Percentiles rank a stretch among this genome's conserved stretches.
phyloP scores from a whole-genome alignment of 37 sponge, comb jelly and placozoan genomes.

The Bolinopsis microptera region DNA sequence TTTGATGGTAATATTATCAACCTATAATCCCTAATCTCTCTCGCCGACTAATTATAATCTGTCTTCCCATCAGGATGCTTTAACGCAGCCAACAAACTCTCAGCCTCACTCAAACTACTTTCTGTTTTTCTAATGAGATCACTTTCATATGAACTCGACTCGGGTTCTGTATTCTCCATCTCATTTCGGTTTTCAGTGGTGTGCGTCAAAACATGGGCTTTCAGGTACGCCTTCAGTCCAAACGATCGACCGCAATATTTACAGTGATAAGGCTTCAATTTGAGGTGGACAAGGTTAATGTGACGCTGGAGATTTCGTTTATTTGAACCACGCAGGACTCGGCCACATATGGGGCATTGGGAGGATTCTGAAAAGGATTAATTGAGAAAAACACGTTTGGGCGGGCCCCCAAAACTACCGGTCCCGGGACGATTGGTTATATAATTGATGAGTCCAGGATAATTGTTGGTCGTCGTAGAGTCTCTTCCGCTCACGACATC shows the following conservation, averaged over 20 bases:
- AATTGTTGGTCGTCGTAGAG: neutral
- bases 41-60: neutral
- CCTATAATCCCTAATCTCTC: neutral
- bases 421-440: neutral
- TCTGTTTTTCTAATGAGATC: neutral
- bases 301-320: slow-evolving; percentile 57
- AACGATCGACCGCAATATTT: neutral
- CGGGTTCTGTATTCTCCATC: too few relatives aligned
- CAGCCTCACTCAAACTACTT: neutral
- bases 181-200: too few relatives aligned
- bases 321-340: slow-evolving; percentile 14
- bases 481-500: slow-evolving; percentile 25
- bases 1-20: too few relatives aligned
- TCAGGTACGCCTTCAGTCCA: slow-evolving; percentile 58
- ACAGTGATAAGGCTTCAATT: slow-evolving; percentile 38
- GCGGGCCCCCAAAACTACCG: neutral
- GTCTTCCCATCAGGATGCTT: neutral
- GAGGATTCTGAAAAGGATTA: neutral
- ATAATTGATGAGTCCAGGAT: neutral
- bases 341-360: slow-evolving; percentile 33
- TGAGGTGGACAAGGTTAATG: slow-evolving; percentile 42
- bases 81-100: neutral
- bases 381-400: neutral
- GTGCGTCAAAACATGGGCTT: slow-evolving; percentile 27
- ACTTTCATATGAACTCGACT: too few relatives aligned